Base-by-base conservation (phyloP, 2,888 invertebrate species). In the Watsonalla binaria region DNA sequence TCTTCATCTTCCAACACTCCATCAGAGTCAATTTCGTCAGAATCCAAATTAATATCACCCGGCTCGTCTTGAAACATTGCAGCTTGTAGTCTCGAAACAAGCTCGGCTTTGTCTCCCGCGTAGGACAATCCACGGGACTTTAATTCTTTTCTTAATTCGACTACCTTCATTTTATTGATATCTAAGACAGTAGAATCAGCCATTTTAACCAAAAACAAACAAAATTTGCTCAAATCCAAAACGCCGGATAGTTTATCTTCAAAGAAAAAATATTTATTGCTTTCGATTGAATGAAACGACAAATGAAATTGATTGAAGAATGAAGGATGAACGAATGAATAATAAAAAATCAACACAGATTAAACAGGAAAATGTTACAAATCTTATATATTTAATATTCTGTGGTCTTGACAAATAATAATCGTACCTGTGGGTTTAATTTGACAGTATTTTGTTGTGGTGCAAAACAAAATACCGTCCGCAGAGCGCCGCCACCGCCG, bases 141-240 rank as follows among this genome's bases (percentile, higher is more conserved):
- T 53, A 97, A 82, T 79, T 96, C 96, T 68, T 94, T 94, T 71
- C 95, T 96, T 66, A 97, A 88, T 80, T 97, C 97, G 11, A 96
- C 94, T 42, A 97, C 97, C 94, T 97, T 84, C 70, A 91, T 78
- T 79, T 90, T 90, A 56, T 62, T 78, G n/a, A 87, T 65, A 64
- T 90, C 89, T 33, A 67, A 64, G 14, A 78, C 71, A 6, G 76
- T 77, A 37, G 80, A 77, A 67, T 81, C 80, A 54, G 81, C 80
- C 81, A 82, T 82, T 54, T 46, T 53, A 47, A 39, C 42, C 37
- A 15, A 14, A 47, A 13, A 47, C 8, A n/a, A 47, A 34, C 47
- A 47, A 47, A 47, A 33, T 47, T 24, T 1, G 15, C 0, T 24
- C 11, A 8, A 24, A 24, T 6, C 46, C 15, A 46, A 24, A 46